Evolutionary conservation across 2,113 vertebrate genomes (phyloP).

Genomic region (Sorex araneus): DNA sequence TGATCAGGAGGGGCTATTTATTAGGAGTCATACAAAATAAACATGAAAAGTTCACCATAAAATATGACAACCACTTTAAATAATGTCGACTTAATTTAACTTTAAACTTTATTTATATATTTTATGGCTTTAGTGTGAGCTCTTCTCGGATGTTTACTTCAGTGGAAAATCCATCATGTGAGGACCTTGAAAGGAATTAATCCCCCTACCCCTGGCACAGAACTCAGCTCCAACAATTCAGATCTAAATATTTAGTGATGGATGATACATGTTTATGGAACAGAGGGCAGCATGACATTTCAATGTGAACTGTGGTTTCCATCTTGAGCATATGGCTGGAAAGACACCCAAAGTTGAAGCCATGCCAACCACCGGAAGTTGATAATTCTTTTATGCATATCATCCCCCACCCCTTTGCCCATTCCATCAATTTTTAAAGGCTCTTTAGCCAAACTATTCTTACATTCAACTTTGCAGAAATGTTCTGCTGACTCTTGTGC

Average conservation of each 20-base stretch:
- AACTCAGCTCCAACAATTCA: constrained; percentile 93
- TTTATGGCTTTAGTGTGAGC: constrained; percentile 92
- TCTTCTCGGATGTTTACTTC: constrained; percentile 94
- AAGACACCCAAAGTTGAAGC: constrained; percentile 89
- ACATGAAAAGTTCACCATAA: constrained; percentile 90
- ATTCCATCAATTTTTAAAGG: constrained; percentile 84
- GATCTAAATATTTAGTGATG: constrained; percentile 95
- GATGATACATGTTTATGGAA: constrained; percentile 94
- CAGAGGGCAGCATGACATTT: constrained; percentile 92
- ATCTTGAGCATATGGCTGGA: constrained; percentile 87
- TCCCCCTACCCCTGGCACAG: constrained; percentile 93
- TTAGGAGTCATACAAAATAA: constrained; percentile 91
- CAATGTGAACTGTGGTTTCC: constrained; percentile 91
- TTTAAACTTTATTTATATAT: constrained; percentile 94
- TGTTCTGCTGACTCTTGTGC: constrained; percentile 91
- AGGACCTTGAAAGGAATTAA: constrained; percentile 93
- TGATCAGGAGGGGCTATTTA: constrained; percentile 90
- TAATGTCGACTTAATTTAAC: constrained; percentile 94
- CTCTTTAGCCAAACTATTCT: constrained; percentile 86
- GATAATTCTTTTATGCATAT: constrained; percentile 84
- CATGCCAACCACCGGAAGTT: constrained; percentile 89
- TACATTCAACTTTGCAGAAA: constrained; percentile 88
- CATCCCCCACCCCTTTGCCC: constrained; percentile 72
- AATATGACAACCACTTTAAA: constrained; percentile 94
- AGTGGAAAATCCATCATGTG: constrained; percentile 93